A percentile compares a stretch with the other conserved stretches of the same genome.
phyloP scores from a whole-genome alignment of 2,113 vertebrate species.

The Montifringilla adamsi region DNA sequence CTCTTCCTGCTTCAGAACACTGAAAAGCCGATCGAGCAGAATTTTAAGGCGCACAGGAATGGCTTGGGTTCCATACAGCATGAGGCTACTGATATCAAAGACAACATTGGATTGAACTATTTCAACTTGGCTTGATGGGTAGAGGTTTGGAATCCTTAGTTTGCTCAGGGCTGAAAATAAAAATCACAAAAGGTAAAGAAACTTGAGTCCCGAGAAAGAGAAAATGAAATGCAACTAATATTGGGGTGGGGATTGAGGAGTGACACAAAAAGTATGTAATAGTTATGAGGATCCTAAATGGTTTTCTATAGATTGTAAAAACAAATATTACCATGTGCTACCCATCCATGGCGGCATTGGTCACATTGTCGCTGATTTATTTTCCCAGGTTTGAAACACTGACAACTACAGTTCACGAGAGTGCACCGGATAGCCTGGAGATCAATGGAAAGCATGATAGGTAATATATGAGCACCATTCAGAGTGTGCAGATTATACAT shows the following conservation, averaged over 20 bases:
- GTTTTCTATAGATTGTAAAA: background rate
- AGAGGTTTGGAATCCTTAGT: slow-evolving; percentile 88
- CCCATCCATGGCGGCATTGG: slow-evolving; percentile 96
- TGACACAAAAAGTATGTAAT: background rate
- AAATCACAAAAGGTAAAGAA: background rate
- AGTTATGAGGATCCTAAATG: background rate
- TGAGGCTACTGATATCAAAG: slow-evolving; percentile 97
- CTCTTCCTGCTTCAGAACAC: slow-evolving; percentile 94
- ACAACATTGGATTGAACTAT: slow-evolving; percentile 97
- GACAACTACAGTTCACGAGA: slow-evolving; percentile 91
- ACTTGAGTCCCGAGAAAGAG: background rate
- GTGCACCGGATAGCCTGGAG: slow-evolving; percentile 92
- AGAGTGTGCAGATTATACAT: background rate
- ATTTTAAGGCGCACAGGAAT: slow-evolving; percentile 96
- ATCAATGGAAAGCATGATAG: background rate
- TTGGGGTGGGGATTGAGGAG: background rate
- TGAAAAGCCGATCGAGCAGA: slow-evolving; percentile 95
- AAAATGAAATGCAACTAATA: background rate
- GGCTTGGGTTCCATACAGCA: slow-evolving; percentile 96
- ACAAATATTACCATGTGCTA: slow-evolving; percentile 87
- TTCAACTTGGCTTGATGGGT: slow-evolving; percentile 93
- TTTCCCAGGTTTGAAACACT: slow-evolving; percentile 92
- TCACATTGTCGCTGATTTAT: slow-evolving; percentile 94
- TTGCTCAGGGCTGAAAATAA: slow-evolving; percentile 89
- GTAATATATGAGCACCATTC: background rate